Evolutionary conservation across 2,113 vertebrate species (phyloP), one percentile per base, ranked within the genome.

Genomic region (Toxostoma redivivum): DNA sequence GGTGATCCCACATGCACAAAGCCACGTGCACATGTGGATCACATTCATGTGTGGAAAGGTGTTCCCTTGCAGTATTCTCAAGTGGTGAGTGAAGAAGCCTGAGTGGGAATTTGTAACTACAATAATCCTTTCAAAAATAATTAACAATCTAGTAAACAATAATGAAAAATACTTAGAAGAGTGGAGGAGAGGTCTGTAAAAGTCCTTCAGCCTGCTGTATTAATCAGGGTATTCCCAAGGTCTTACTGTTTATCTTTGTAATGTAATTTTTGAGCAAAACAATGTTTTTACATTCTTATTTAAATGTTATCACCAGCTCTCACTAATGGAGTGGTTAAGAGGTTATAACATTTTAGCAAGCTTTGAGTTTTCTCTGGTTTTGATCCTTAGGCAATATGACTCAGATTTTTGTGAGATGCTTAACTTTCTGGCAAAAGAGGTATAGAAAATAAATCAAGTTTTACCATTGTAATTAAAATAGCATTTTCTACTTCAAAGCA

Each of bases 101-200:
- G 7, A 62, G 58, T 2, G 87, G 69, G 56, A 83, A 81, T 94
- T 73, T 70, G 20, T 65, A 72, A 11, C 50, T 70, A 58, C 18
- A 47, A 81, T 88, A 86, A 93, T 73, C 44, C 60, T 83, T 94
- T 81, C 74, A 88, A 88, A 92, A 90, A 61, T 33, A 88, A 82
- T 86, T 83, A 73, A 71, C 47, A 44, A 72, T 77, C 67, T 70
- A 50, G 35, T 47, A 92, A 86, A 30, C 24, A 73, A 73, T 70
- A 88, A 95, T 51, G 30, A 90, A 61, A 95, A 94, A 69, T 6
- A 8, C 23, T 78, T 80, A 28, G 31, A 71, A 64, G 27, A 62
- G 15, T 42, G 21, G 16, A 82, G 42, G 45, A 53, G 33, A 85
- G 50, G 70, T 22, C 54, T 54, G 18, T 65, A 2, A 0, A 1